Evolutionary conservation across 2,797 vertebrate genomes (phyloP).

Genomic region (Pipistrellus pipistrellus): DNA sequence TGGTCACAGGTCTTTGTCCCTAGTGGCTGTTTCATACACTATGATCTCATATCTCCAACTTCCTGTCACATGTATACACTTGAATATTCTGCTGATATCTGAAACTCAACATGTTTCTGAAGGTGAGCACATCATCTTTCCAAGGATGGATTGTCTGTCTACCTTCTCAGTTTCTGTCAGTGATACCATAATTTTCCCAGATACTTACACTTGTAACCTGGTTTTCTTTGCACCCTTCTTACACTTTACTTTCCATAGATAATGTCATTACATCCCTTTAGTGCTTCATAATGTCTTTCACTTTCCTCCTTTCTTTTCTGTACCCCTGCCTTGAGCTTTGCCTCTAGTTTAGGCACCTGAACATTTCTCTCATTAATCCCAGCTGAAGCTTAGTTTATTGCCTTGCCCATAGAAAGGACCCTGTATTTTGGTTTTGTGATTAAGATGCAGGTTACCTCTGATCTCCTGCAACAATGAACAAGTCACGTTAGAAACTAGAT

Average conservation of each 20-base stretch:
- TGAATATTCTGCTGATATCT: slow-evolving; percentile 4
- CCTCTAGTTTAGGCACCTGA: background rate
- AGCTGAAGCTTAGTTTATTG: background rate
- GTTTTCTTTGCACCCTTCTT: slow-evolving; percentile 10
- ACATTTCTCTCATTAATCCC: background rate
- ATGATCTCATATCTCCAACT: background rate
- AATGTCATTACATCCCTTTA: background rate
- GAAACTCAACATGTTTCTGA: slow-evolving; percentile 5
- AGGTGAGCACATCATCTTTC: background rate
- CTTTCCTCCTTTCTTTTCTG: slow-evolving; percentile 13
- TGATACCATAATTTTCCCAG: slow-evolving; percentile 22
- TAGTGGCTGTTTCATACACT: background rate
- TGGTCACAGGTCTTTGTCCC: no score
- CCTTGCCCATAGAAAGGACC: background rate
- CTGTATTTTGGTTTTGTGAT: slow-evolving; percentile 12
- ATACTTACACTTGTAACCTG: background rate
- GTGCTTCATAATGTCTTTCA: background rate
- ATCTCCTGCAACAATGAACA: background rate
- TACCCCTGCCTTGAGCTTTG: background rate
- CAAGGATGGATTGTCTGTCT: background rate
- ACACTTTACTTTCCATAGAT: background rate
- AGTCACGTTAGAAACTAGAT: background rate
- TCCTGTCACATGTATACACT: background rate
- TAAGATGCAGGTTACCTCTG: background rate
- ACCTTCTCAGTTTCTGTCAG: slow-evolving; percentile 42